Evolutionary conservation across 2,113 vertebrate genomes (phyloP), one percentile per base, ranked within the genome.

Genomic region (Hemibagrus wyckioides): DNA sequence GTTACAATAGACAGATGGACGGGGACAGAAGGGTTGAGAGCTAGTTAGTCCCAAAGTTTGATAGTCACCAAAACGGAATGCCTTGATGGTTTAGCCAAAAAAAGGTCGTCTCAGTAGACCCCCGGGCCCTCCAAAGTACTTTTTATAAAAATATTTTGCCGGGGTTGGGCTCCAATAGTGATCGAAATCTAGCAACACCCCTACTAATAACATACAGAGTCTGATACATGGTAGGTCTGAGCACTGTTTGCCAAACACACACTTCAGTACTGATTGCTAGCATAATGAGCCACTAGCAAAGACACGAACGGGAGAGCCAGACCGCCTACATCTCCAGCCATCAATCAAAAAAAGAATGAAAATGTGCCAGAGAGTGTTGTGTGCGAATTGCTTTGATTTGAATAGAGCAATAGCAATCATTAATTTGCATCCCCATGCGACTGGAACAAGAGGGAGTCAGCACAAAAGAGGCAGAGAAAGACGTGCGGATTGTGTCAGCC

Each of bases 371-470:
- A 52, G 73, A 5, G 3, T 28, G 19, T n/a, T 11, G 17, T 36
- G 4, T 15, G 52, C 1, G 52, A 56, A 56, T 80, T 36, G 23
- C 54, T 59, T 81, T 39, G 54, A 59, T 81, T 80, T 80, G 23
- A 81, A 23, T 41, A 41, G 79, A 57, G 36, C 54, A 81, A 54
- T 48, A 39, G 79, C 17, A 6, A 59, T 81, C 30, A 41, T 59
- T 81, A 36, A 81, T 81, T 59, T 81, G 79, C 56, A 28, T 59
- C 33, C 54, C 30, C 54, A 3, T 80, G 79, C 33, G 52, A 56
- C 30, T 57, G n/a, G n/a, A 80, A 80, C 77, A 80, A 56, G 50
- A 57, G 33, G 79, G 52, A 80, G 79, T 80, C 79, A 13, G 79
- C 21, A 57, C 30, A 80, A 59, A 80, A 39, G 54, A 59, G 54